A percentile compares a stretch with the other conserved stretches of the same genome.
Evolutionary conservation across 2,113 vertebrate species (phyloP).

Genomic region (Clinocottus analis): DNA sequence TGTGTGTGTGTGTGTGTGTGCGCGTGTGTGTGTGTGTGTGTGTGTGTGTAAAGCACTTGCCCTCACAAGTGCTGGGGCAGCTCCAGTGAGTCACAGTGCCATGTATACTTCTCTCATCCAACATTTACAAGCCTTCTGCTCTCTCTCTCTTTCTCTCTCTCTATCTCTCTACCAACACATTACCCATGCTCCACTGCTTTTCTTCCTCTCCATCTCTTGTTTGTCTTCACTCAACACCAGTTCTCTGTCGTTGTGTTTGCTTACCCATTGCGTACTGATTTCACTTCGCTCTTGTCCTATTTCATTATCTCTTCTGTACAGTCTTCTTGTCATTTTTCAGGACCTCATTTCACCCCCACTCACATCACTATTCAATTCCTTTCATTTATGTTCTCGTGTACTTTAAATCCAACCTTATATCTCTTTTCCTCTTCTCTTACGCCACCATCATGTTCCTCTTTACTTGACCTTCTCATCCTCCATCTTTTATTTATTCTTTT

Average conservation of each 20-base stretch:
- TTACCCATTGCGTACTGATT: neutral
- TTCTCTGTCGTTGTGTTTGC: slow-evolving; percentile 1
- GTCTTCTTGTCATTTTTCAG: neutral
- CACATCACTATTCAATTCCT: neutral
- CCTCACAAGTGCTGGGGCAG: slow-evolving; percentile 78
- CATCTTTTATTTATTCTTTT: neutral
- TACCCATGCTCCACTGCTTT: slow-evolving; percentile 62
- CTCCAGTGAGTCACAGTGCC: slow-evolving; percentile 78
- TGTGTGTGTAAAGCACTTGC: slow-evolving; percentile 74
- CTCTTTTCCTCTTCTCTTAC: neutral
- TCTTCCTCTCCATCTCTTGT: slow-evolving; percentile 29
- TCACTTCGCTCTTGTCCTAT: neutral
- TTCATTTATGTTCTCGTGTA: neutral
- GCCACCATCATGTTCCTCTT: neutral
- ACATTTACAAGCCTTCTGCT: slow-evolving; percentile 77
- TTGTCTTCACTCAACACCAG: slow-evolving; percentile 42
- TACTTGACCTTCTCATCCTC: neutral
- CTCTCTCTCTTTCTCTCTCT: slow-evolving; percentile 26
- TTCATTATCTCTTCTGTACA: neutral
- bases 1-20: slow-evolving; percentile 24
- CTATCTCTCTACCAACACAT: slow-evolving; percentile 47
- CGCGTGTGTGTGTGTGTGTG: slow-evolving; percentile 47
- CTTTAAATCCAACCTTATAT: neutral
- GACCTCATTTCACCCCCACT: neutral
- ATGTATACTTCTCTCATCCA: slow-evolving; percentile 82